Evolutionary conservation across 1,140 invertebrate genomes (phyloP).

Genomic region (Eubasilissa regina): DNA sequence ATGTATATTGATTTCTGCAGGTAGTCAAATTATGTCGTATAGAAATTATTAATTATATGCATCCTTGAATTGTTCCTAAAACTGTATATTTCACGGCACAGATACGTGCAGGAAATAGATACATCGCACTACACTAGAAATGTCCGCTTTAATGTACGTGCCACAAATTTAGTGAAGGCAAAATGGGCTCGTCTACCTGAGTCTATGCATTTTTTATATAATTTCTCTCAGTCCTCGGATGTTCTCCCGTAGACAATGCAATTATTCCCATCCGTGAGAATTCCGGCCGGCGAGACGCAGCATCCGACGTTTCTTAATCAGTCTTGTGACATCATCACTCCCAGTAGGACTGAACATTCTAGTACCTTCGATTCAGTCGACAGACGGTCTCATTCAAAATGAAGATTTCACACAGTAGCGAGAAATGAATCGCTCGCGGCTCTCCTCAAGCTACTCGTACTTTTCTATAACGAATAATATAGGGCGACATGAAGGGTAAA

Average conservation of each 20-base stretch:
- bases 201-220: slow-evolving; percentile 29
- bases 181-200: background rate
- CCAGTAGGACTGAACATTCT: no score
- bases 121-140: background rate
- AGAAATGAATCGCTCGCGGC: no score
- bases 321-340: background rate
- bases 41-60: no score
- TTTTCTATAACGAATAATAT: no score
- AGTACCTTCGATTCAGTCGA: no score
- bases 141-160: background rate
- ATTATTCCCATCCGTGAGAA: slow-evolving; percentile 48
- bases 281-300: slow-evolving; percentile 14
- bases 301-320: background rate
- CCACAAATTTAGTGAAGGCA: background rate
- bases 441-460: no score
- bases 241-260: slow-evolving; percentile 52
- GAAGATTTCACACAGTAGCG: no score
- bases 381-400: no score
- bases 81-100: background rate
- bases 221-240: slow-evolving; percentile 41
- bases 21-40: no score
- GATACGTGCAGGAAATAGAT: background rate
- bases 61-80: no score
- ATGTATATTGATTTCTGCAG: no score
- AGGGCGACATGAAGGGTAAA: no score